Evolutionary conservation across 1,140 invertebrate genomes (phyloP).

Genomic region (Drosophila saltans): DNA sequence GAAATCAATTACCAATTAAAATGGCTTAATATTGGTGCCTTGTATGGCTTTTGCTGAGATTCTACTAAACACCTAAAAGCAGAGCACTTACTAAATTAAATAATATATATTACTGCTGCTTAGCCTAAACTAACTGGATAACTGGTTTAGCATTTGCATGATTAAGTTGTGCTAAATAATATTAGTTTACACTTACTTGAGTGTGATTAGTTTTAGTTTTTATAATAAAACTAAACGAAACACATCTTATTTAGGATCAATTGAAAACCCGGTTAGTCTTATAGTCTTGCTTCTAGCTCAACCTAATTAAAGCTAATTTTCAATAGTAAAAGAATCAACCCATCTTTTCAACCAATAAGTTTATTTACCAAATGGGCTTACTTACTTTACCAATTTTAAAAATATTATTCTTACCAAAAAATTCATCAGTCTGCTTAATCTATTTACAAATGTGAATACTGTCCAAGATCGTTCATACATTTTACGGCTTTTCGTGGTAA

Average conservation of each 20-base stretch:
- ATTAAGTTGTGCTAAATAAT: not conserved
- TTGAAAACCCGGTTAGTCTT: too few species aligned
- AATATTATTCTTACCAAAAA: too few species aligned
- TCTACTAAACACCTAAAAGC: not conserved
- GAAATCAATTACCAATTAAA: too few species aligned
- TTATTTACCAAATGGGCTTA: too few species aligned
- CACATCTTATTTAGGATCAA: too few species aligned
- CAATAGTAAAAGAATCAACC: not conserved
- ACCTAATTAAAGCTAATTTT: too few species aligned
- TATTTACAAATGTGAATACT: conserved; percentile 85
- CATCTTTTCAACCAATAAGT: too few species aligned
- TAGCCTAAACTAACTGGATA: conserved; percentile 26
- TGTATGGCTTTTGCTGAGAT: too few species aligned
- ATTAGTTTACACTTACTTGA: not conserved
- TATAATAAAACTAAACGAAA: not conserved
- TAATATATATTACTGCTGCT: conserved; percentile 20
- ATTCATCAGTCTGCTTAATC: conserved; percentile 17
- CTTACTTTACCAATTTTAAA: too few species aligned
- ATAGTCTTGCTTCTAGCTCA: too few species aligned
- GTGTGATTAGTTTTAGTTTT: too few species aligned
- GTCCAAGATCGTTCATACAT: conserved; percentile 85
- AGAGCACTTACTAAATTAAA: not conserved
- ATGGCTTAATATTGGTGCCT: too few species aligned
- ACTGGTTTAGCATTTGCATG: not conserved
- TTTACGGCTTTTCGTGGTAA: conserved; percentile 83